phyloP scores from a whole-genome alignment of 2,113 vertebrate genomes.

The Holacanthus passer region DNA sequence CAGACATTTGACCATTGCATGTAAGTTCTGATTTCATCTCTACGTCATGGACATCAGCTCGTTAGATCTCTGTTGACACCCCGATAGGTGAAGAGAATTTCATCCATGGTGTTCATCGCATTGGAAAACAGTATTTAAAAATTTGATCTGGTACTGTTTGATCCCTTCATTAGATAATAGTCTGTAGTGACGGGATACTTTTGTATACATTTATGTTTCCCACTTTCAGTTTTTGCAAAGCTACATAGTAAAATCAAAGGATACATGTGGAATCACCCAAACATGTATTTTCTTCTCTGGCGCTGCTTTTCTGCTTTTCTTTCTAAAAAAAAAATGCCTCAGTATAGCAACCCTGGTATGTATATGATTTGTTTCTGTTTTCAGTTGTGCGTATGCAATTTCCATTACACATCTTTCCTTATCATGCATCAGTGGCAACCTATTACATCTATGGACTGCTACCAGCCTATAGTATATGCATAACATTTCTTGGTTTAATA shows the following conservation, averaged over 20 bases:
- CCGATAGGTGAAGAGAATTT: background rate
- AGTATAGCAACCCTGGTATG: slow-evolving; percentile 2
- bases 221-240: background rate
- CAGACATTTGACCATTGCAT: too few relatives aligned
- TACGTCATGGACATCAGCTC: too few relatives aligned
- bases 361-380: slow-evolving; percentile 20
- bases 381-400: slow-evolving; percentile 27
- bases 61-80: background rate
- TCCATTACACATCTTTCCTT: slow-evolving; percentile 32
- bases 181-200: background rate
- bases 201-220: slow-evolving; percentile 13
- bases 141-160: background rate
- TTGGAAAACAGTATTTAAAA: background rate
- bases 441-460: slow-evolving; percentile 26
- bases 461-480: slow-evolving; percentile 43
- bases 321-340: slow-evolving; percentile 4
- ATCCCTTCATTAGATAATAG: background rate
- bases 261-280: background rate
- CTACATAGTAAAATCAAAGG: background rate
- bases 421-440: slow-evolving; percentile 41
- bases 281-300: background rate
- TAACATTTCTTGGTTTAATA: slow-evolving; percentile 52
- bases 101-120: background rate
- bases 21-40: too few relatives aligned
- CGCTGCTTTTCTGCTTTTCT: background rate